These are phyloP conservation scores for Hoplodrina ambigua DNA, from an alignment of 2,888 invertebrate species.

Conservation along the genomic window DNA sequence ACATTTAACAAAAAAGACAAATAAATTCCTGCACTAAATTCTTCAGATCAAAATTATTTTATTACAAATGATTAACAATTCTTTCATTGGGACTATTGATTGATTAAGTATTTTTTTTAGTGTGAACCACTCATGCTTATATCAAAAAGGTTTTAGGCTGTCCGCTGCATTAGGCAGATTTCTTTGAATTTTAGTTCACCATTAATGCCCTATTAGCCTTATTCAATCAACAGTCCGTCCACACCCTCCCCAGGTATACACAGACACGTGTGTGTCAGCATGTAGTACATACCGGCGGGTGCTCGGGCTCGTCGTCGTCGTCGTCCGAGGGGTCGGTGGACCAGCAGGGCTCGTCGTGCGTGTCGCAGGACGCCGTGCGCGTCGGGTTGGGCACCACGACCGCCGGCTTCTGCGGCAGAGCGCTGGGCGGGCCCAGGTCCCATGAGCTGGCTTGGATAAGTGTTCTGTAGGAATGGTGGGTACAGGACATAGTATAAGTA, in stretches of 20 bases:
- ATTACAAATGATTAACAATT: constrained; percentile 15
- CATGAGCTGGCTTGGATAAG: constrained; percentile 95
- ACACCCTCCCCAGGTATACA: background rate
- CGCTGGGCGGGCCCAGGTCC: constrained; percentile 87
- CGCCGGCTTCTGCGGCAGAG: constrained; percentile 70
- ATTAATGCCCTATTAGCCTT: constrained; percentile 8
- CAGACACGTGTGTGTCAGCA: background rate
- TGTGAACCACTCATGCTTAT: background rate
- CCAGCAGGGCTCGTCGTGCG: constrained; percentile 95
- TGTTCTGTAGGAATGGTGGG: constrained; percentile 86
- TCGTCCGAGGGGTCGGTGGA: constrained; percentile 97
- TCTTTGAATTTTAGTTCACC: background rate
- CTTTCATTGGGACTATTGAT: constrained; percentile 37
- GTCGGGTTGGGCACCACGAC: constrained; percentile 69
- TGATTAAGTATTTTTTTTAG: constrained; percentile 37
- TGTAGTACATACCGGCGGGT: constrained; percentile 82
- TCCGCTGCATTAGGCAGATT: background rate
- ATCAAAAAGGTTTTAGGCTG: background rate
- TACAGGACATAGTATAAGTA: background rate
- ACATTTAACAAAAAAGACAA: constrained; percentile 39
- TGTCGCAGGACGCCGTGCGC: constrained; percentile 82
- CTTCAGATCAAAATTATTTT: constrained; percentile 23
- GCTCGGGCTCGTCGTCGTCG: constrained; percentile 96
- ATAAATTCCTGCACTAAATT: constrained; percentile 20
- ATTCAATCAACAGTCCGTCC: constrained; percentile 35